Evolutionary conservation across 2,888 invertebrate species (phyloP).

Genomic region (Byasa hedistus): DNA sequence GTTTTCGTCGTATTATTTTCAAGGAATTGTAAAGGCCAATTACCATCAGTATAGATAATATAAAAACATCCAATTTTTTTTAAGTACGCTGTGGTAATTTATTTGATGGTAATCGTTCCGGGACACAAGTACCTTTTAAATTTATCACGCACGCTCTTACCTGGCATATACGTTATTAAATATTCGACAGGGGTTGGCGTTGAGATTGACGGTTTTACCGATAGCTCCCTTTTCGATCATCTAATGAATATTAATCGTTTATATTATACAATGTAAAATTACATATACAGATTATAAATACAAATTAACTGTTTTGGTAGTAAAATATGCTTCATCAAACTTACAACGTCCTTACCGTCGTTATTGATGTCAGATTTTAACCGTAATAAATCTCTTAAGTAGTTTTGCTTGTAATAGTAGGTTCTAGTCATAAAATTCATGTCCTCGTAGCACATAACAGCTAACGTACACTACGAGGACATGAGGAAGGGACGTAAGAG

Average conservation of each 20-base stretch:
- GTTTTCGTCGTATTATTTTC: too few species aligned
- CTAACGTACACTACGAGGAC: too few species aligned
- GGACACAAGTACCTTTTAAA: neutral
- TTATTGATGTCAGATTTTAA: too few species aligned
- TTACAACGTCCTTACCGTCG: too few species aligned
- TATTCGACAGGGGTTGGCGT: constrained; percentile 10
- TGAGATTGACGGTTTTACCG: constrained; percentile 6
- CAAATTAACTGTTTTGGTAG: neutral
- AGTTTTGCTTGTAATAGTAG: too few species aligned
- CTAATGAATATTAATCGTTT: constrained; percentile 4
- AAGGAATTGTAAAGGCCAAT: too few species aligned
- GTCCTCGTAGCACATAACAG: too few species aligned
- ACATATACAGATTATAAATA: neutral
- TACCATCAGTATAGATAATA: too few species aligned
- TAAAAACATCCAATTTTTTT: neutral
- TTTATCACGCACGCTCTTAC: constrained; percentile 8
- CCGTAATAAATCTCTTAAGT: too few species aligned
- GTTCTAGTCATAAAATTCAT: too few species aligned
- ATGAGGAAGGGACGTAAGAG: too few species aligned
- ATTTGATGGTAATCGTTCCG: neutral
- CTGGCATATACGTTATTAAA: constrained; percentile 2
- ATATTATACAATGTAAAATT: neutral
- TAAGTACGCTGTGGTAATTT: neutral
- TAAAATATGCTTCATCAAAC: neutral
- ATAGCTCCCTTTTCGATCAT: neutral